phyloP scores from a whole-genome alignment of 2,888 invertebrate species.

The Agrilus cyanescens region DNA sequence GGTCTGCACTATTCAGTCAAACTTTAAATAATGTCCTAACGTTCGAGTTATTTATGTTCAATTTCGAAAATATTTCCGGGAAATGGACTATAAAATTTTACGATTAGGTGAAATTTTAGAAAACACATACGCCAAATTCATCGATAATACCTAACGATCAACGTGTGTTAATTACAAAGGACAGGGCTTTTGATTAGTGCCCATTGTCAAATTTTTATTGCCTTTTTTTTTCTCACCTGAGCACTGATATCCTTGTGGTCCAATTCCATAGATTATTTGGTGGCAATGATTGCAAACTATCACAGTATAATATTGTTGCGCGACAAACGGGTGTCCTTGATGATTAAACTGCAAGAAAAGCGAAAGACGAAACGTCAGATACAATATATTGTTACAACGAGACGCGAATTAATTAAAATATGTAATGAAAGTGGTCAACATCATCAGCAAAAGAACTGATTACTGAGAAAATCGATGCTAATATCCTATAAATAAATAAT shows the following conservation, averaged over 20 bases:
- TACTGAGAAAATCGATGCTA: no score
- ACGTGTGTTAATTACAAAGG: no score
- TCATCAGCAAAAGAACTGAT: no score
- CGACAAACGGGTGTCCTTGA: conserved; percentile 82
- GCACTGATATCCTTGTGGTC: conserved; percentile 95
- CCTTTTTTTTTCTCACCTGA: conserved; percentile 61
- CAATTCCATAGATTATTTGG: conserved; percentile 85
- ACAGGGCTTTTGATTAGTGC: no score
- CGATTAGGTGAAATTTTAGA: background rate
- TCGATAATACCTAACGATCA: background rate
- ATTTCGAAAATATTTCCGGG: background rate
- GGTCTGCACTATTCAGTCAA: background rate
- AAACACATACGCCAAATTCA: background rate
- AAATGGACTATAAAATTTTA: background rate
- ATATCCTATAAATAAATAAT: no score
- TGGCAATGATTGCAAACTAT: conserved; percentile 91
- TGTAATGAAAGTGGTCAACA: no score
- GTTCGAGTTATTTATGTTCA: no score
- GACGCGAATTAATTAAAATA: no score
- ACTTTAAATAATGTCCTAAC: background rate
- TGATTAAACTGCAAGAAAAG: conserved; percentile 50
- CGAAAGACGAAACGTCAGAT: conserved; percentile 5
- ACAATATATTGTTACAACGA: no score
- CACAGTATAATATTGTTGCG: conserved; percentile 79
- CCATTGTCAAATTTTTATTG: conserved; percentile 32